Percentiles rank a stretch among this genome's conserved stretches.
These are phyloP conservation scores for Micrasema minimum DNA, from an alignment of 1,140 invertebrate genomes.

Conservation along the genomic window DNA sequence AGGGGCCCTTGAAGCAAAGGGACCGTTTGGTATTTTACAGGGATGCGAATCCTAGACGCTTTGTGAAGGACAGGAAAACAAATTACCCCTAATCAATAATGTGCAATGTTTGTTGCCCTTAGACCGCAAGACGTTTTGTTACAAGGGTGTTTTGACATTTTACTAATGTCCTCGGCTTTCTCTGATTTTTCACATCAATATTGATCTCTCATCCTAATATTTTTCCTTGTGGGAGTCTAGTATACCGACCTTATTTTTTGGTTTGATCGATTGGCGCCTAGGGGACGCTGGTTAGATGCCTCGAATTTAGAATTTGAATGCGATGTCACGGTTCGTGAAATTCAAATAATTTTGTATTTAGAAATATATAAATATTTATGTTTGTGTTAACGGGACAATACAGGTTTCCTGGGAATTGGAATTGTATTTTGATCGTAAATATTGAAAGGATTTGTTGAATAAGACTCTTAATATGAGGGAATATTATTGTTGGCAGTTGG, in stretches of 20 bases:
- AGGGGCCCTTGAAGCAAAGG: constrained; percentile 35
- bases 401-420: background rate
- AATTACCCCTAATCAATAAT: constrained; percentile 51
- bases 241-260: no score
- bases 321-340: constrained; percentile 28
- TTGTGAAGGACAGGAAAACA: constrained; percentile 46
- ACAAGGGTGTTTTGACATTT: constrained; percentile 49
- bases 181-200: background rate
- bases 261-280: constrained; percentile 39
- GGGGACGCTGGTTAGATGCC: constrained; percentile 23
- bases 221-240: constrained; percentile 13
- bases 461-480: no score
- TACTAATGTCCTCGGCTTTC: constrained; percentile 48
- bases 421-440: constrained; percentile 9
- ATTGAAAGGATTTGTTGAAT: no score
- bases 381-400: background rate
- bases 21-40: constrained; percentile 23
- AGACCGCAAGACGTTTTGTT: constrained; percentile 41
- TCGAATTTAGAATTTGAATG: constrained; percentile 16
- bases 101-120: constrained; percentile 36
- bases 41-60: constrained; percentile 11
- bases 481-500: no score
- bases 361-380: constrained; percentile 16
- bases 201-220: constrained; percentile 4
- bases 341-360: constrained; percentile 9